A percentile compares a stretch with the other conserved stretches of the same genome.
These are phyloP conservation scores for Pogonognathellus flavescens DNA, from an alignment of 1,140 invertebrate species.

Conservation along the genomic window DNA sequence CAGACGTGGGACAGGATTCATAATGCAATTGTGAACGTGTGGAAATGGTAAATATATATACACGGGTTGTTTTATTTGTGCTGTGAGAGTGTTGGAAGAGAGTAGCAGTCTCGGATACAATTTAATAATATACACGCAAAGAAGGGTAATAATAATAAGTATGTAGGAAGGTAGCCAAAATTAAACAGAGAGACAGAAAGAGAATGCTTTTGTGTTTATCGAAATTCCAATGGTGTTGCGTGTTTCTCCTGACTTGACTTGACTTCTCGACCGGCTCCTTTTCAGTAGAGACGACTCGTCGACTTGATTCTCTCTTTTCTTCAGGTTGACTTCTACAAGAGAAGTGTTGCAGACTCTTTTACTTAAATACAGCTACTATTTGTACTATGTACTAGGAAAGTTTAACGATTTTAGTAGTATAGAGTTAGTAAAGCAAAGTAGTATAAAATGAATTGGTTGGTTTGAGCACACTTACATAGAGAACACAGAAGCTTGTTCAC, in stretches of 20 bases:
- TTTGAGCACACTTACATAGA: neutral
- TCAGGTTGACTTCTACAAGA: too few species aligned
- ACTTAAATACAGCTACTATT: too few species aligned
- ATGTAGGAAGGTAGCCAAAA: constrained; percentile 47
- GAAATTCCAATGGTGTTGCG: constrained; percentile 45
- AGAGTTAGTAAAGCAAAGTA: too few species aligned
- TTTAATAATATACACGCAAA: neutral
- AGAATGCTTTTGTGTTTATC: constrained; percentile 35
- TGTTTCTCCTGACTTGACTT: constrained; percentile 28
- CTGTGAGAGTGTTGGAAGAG: too few species aligned
- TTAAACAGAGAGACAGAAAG: neutral
- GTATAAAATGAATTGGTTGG: constrained; percentile 19
- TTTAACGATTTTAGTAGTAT: too few species aligned
- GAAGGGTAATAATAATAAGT: neutral
- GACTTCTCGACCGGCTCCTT: neutral
- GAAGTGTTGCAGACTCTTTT: too few species aligned
- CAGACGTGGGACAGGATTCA: too few species aligned
- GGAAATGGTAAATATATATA: neutral
- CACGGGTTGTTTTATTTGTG: neutral
- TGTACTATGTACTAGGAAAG: too few species aligned
- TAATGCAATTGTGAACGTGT: neutral
- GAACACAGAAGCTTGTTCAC: constrained; percentile 18
- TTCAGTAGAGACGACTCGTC: too few species aligned
- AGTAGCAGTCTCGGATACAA: neutral
- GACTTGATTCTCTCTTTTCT: too few species aligned